Evolutionary conservation across 2,888 invertebrate genomes (phyloP).

Genomic region (Dioctria rufipes): DNA sequence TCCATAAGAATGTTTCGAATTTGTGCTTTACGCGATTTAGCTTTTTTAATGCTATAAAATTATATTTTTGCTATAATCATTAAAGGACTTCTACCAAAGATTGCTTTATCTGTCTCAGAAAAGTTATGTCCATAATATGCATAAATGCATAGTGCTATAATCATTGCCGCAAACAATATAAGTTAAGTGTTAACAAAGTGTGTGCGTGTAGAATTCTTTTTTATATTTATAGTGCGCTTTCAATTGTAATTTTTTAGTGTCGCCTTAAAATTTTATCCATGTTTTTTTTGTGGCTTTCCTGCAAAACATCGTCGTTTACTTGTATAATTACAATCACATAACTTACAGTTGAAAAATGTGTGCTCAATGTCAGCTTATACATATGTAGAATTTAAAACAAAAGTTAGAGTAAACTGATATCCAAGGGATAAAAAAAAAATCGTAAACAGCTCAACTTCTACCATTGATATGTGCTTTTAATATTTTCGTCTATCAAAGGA

Average conservation of each 20-base stretch:
- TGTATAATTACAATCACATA: background rate
- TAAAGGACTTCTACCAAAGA: conserved; percentile 4
- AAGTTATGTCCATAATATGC: too few relatives aligned
- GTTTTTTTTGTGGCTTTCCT: background rate
- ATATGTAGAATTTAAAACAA: background rate
- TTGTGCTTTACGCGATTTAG: conserved; percentile 35
- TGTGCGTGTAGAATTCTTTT: background rate
- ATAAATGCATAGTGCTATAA: background rate
- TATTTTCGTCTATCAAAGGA: background rate
- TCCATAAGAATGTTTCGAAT: conserved; percentile 20
- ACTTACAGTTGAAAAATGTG: background rate
- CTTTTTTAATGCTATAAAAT: conserved; percentile 34
- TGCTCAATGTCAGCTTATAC: background rate
- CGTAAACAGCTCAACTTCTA: background rate
- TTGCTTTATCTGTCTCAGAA: background rate
- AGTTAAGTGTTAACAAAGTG: background rate
- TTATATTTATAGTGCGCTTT: background rate
- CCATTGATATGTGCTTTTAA: conserved; percentile 20
- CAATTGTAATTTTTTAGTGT: background rate
- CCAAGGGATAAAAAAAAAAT: background rate
- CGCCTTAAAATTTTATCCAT: background rate
- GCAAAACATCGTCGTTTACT: background rate
- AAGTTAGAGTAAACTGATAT: background rate
- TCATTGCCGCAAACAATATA: background rate
- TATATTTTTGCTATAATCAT: conserved; percentile 42